Conservation (phyloP, 2,113 vertebrate genomes). For the Illadopsis cleaveri region DNA sequence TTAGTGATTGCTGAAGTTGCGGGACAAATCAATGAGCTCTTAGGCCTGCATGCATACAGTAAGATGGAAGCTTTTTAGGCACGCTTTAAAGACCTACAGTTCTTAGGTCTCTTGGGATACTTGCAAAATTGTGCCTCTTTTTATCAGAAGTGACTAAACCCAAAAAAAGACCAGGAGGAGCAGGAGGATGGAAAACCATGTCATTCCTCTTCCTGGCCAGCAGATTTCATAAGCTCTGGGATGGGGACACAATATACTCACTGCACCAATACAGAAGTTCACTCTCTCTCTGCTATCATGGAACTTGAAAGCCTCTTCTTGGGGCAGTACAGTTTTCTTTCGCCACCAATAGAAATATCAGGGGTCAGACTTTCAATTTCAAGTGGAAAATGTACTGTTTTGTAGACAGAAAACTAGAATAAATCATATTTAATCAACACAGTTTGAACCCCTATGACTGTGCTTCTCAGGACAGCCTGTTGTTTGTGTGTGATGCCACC, state of each 20-base stretch:
- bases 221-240: neutral
- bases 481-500: neutral
- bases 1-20: neutral
- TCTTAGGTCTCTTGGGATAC: neutral
- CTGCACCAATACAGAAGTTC: neutral
- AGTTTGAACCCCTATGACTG: neutral
- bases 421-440: neutral
- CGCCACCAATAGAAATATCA: neutral
- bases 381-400: neutral
- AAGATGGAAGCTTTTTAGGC: neutral
- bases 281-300: neutral
- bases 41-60: neutral
- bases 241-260: neutral
- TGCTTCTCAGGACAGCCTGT: neutral
- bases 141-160: neutral
- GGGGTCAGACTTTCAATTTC: neutral
- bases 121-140: neutral
- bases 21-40: constrained; percentile 38
- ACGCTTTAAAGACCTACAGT: neutral
- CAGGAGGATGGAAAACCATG: neutral
- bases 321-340: neutral
- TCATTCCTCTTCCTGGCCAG: neutral
- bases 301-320: neutral
- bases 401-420: neutral
- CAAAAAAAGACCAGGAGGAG: neutral